Percentiles rank a stretch among this genome's conserved stretches.
These are phyloP conservation scores for Agriopis leucophaearia DNA, from an alignment of 2,888 invertebrate genomes.

Conservation along the genomic window DNA sequence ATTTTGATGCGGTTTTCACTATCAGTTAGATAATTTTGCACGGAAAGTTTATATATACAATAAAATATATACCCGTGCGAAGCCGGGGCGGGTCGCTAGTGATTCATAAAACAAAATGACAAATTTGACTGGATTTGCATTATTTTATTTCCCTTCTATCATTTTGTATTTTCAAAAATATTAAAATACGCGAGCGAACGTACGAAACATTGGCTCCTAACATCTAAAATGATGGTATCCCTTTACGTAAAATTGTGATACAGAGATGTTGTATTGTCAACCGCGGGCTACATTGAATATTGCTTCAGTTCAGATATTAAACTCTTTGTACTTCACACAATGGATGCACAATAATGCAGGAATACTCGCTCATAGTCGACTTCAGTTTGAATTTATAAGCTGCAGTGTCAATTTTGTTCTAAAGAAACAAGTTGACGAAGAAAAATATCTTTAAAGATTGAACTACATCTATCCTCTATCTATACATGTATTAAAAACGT, in stretches of 20 bases:
- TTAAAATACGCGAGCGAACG: too few species aligned
- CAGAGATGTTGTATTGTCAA: constrained; percentile 17
- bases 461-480: too few species aligned
- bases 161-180: too few species aligned
- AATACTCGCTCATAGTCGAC: not conserved
- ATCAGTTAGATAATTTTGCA: too few species aligned
- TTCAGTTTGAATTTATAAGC: constrained; percentile 12
- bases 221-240: not conserved
- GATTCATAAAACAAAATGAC: too few species aligned
- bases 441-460: not conserved
- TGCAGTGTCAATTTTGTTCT: not conserved
- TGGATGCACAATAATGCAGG: constrained; percentile 39
- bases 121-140: too few species aligned
- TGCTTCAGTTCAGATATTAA: constrained; percentile 42
- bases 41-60: too few species aligned
- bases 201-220: not conserved
- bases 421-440: not conserved
- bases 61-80: too few species aligned
- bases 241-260: constrained; percentile 27
- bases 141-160: too few species aligned
- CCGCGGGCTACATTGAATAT: constrained; percentile 35
- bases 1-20: too few species aligned
- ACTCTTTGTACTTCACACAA: constrained; percentile 46
- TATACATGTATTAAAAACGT: too few species aligned
- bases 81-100: too few species aligned